These are phyloP conservation scores for Macrophya alboannulata DNA, from an alignment of 2,888 invertebrate species.

Conservation along the genomic window DNA sequence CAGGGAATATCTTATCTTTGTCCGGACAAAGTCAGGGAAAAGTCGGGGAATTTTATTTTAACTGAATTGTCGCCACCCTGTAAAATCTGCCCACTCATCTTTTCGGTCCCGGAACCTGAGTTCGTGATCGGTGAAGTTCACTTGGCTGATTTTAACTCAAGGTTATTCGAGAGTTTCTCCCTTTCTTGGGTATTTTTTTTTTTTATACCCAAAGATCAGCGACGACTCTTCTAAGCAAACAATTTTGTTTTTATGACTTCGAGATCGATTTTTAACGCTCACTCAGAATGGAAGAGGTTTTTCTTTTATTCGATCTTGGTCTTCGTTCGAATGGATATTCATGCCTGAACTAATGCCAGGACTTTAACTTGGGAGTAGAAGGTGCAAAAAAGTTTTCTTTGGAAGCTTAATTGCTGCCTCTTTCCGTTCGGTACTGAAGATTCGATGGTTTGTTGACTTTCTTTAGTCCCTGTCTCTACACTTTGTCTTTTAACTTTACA, in stretches of 20 bases:
- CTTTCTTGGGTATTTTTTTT: not conserved
- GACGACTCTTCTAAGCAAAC: not conserved
- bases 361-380: not conserved
- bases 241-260: conserved; percentile 30
- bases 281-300: not conserved
- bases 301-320: not conserved
- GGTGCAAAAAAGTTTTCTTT: conserved; percentile 13
- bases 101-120: not conserved
- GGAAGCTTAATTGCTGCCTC: not conserved
- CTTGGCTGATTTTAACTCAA: conserved; percentile 16
- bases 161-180: conserved; percentile 16
- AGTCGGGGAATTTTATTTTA: no score
- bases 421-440: not conserved
- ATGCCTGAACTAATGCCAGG: conserved; percentile 1
- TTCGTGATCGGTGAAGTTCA: conserved; percentile 8
- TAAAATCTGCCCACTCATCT: conserved; percentile 8
- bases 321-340: conserved; percentile 19
- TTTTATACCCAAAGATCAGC: conserved; percentile 5
- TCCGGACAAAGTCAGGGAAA: no score
- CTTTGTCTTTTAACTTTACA: conserved; percentile 7
- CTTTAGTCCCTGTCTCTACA: not conserved
- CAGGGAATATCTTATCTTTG: no score
- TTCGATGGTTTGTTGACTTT: conserved; percentile 19
- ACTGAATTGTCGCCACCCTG: no score
- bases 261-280: conserved; percentile 22